Percentiles rank a stretch among this genome's conserved stretches.
Evolutionary conservation across 2,888 invertebrate genomes (phyloP).

Genomic region (Lottia gigantea): DNA sequence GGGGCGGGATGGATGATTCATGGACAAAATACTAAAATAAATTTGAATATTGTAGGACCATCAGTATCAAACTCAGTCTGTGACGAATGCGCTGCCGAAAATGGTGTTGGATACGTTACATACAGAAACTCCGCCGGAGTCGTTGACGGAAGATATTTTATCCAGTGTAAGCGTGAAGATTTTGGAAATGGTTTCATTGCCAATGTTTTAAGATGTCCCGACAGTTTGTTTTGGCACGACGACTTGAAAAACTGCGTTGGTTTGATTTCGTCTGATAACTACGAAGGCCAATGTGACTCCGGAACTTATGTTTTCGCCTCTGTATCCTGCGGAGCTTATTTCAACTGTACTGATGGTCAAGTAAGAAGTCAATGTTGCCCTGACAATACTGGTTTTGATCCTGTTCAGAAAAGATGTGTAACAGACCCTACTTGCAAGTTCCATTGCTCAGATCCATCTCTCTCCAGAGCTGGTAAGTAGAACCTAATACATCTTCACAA

Average conservation of each 20-base stretch:
- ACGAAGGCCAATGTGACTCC: neutral
- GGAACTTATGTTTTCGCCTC: neutral
- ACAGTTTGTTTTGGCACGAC: neutral
- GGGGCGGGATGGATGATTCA: too few relatives aligned
- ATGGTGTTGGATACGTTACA: neutral
- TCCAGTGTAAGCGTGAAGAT: neutral
- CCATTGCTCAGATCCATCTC: neutral
- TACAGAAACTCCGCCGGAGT: neutral
- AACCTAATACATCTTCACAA: too few relatives aligned
- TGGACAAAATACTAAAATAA: neutral
- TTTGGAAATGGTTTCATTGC: neutral
- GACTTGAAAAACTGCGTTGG: neutral
- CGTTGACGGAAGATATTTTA: neutral
- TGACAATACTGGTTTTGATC: neutral
- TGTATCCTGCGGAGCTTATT: neutral
- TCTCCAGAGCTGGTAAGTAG: too few relatives aligned
- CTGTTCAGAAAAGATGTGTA: neutral
- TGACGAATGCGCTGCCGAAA: neutral
- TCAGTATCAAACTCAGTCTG: neutral
- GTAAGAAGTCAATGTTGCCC: neutral
- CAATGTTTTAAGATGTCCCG: neutral
- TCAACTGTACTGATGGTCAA: neutral
- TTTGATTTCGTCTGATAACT: neutral
- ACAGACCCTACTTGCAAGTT: neutral
- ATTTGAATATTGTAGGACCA: neutral